A percentile compares a stretch with the other conserved stretches of the same genome.
phyloP scores from a whole-genome alignment of 1,140 invertebrate genomes.

The Popillia japonica region DNA sequence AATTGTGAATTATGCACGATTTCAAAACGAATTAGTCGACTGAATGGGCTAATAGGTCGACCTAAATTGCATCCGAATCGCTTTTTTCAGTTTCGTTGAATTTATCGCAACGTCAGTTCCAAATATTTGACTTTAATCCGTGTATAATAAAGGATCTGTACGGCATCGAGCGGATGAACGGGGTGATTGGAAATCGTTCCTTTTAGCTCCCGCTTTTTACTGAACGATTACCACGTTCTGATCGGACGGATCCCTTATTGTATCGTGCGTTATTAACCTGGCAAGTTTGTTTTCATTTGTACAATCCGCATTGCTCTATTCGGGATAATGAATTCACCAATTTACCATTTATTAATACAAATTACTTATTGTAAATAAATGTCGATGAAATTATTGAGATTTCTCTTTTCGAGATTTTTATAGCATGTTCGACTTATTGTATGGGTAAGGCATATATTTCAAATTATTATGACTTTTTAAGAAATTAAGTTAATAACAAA shows the following conservation, averaged over 20 bases:
- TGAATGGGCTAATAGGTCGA: constrained; percentile 26
- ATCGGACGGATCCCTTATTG: constrained; percentile 6
- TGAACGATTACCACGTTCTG: constrained; percentile 16
- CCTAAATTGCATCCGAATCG: constrained; percentile 25
- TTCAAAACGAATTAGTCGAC: constrained; percentile 34
- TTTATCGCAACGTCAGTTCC: constrained; percentile 49
- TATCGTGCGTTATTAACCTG: constrained; percentile 16
- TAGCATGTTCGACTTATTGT: no score
- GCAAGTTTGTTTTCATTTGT: constrained; percentile 3
- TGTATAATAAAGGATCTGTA: constrained; percentile 41
- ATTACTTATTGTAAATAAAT: no score
- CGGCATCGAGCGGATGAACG: constrained; percentile 9
- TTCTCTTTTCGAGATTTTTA: no score
- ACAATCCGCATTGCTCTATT: no score
- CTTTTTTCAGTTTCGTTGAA: constrained; percentile 40
- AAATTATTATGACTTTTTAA: no score
- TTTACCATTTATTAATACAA: no score
- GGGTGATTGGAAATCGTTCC: constrained; percentile 25
- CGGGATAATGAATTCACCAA: no score
- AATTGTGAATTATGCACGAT: constrained; percentile 38
- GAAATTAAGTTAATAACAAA: no score
- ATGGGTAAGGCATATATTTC: no score
- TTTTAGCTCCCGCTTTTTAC: constrained; percentile 11
- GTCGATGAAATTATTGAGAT: no score
- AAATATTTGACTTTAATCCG: constrained; percentile 49